These are phyloP conservation scores for Argynnis bischoffii DNA, from an alignment of 2,888 invertebrate species.

Conservation along the genomic window DNA sequence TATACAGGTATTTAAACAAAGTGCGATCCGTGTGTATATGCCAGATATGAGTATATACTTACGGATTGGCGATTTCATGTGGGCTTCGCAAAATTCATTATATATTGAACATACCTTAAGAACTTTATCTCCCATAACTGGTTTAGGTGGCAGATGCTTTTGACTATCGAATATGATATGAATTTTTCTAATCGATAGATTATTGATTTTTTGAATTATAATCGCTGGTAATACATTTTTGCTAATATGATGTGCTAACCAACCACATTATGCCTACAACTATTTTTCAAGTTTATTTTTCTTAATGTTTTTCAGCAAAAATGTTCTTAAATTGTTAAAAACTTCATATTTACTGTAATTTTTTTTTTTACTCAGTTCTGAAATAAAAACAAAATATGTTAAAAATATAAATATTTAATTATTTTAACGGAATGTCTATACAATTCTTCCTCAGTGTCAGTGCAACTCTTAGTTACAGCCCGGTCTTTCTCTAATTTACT, in stretches of 20 bases:
- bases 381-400: background rate
- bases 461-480: conserved; percentile 75
- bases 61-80: too few species aligned
- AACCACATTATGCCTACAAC: too few species aligned
- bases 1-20: too few species aligned
- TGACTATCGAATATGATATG: background rate
- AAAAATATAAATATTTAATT: background rate
- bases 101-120: background rate
- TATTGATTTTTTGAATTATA: too few species aligned
- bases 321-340: too few species aligned
- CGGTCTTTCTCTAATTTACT: conserved; percentile 78
- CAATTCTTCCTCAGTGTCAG: conserved; percentile 53
- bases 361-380: background rate
- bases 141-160: background rate
- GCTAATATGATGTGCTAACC: background rate
- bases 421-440: conserved; percentile 40
- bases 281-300: too few species aligned
- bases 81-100: background rate
- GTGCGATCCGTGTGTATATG: too few species aligned
- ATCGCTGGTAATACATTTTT: too few species aligned
- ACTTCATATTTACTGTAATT: too few species aligned
- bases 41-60: too few species aligned
- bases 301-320: too few species aligned
- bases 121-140: background rate
- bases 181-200: too few species aligned